Evolutionary conservation across 2,113 vertebrate species (phyloP).

Genomic region (Ranitomeya variabilis): DNA sequence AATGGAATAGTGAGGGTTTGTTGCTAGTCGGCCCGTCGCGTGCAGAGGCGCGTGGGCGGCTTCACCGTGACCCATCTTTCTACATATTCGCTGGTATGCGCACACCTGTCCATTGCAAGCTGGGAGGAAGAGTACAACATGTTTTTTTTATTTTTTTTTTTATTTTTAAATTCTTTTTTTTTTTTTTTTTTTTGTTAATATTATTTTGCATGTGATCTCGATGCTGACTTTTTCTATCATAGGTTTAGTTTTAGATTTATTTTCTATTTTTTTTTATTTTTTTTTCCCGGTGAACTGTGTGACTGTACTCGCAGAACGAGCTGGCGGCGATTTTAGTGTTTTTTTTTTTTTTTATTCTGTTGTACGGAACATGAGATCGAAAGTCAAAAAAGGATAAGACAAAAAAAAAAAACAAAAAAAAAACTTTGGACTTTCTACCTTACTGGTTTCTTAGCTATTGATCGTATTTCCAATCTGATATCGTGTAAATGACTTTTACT

Average conservation of each 20-base stretch:
- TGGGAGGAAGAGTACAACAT: background rate
- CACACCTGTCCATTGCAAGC: background rate
- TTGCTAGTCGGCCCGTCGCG: background rate
- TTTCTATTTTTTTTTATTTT: background rate
- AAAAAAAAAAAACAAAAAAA: background rate
- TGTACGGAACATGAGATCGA: background rate
- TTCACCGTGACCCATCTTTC: background rate
- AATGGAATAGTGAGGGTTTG: background rate
- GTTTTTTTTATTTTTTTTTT: background rate
- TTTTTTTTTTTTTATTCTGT: background rate
- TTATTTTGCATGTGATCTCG: conserved; percentile 42
- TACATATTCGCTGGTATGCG: background rate
- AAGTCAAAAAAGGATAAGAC: too few relatives aligned
- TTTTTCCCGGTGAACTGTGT: background rate
- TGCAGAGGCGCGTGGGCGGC: background rate
- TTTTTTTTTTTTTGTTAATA: conserved; percentile 2
- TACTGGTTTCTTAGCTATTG: background rate
- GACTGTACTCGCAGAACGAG: background rate
- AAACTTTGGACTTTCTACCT: background rate
- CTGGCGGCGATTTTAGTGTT: background rate
- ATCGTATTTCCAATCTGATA: background rate
- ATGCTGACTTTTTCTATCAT: conserved; percentile 1
- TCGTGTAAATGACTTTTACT: background rate
- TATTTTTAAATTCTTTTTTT: background rate
- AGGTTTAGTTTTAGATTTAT: background rate